Evolutionary conservation across 2,113 vertebrate genomes (phyloP).

Genomic region (Sapajus apella): DNA sequence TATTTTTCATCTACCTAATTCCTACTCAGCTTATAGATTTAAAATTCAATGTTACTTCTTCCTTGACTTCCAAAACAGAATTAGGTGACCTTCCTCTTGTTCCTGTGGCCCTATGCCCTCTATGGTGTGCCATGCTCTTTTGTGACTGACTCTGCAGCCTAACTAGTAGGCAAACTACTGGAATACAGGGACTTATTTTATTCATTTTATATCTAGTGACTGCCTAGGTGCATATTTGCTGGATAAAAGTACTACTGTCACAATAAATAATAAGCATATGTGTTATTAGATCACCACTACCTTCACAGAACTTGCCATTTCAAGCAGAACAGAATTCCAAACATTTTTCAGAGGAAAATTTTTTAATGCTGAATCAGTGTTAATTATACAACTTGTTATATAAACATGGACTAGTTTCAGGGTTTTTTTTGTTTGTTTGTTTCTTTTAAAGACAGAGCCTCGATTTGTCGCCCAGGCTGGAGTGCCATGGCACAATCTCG

Average conservation of each 20-base stretch:
- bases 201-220: not conserved
- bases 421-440: not conserved
- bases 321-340: conserved; percentile 23
- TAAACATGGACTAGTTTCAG: conserved; percentile 28
- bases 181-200: not conserved
- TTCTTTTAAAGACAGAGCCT: too few relatives aligned
- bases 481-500: too few relatives aligned
- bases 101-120: not conserved
- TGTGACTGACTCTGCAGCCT: not conserved
- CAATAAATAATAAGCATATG: not conserved
- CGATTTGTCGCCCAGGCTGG: too few relatives aligned
- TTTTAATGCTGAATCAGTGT: conserved; percentile 12
- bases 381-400: conserved; percentile 39
- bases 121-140: not conserved
- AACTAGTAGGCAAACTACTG: not conserved
- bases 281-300: not conserved
- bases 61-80: not conserved
- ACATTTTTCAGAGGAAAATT: not conserved
- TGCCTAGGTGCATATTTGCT: not conserved
- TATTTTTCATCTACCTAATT: not conserved
- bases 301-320: not conserved
- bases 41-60: not conserved
- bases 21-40: not conserved
- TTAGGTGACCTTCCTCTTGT: not conserved
- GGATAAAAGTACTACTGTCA: not conserved